Evolutionary conservation across 1,140 invertebrate species (phyloP), one percentile per base, ranked within the genome.

Genomic region (Gerris buenoi): DNA sequence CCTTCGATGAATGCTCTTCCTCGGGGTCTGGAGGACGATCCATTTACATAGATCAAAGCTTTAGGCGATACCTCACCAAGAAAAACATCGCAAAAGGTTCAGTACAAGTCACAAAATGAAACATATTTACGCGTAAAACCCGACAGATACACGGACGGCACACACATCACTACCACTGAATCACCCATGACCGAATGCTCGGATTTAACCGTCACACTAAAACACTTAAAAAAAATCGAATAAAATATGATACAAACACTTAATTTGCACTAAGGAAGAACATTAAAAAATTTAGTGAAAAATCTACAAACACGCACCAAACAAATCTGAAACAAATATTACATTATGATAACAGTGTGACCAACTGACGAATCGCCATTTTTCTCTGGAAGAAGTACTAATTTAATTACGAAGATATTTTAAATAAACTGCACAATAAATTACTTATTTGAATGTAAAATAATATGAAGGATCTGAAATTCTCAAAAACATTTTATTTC

Each of bases 251-350:
- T 18, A 46, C 33, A 46, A 46, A 46, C 33, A 46, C 18, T 18
- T 46, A 10, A 46, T 46, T 10, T 46, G 18, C 33, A 10, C 18
- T 46, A 10, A 10, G 5, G 5, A 46, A 46, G 33, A 46, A 46
- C n/a, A n/a, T n/a, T n/a, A n/a, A n/a, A n/a, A n/a, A n/a, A n/a
- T n/a, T n/a, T 56, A 56, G n/a, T 56, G 23, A 60, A 60, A 60
- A 60, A 25, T 60, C 23, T 22, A 60, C 58, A 60, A 60, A 60
- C 58, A 60, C 58, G 58, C 58, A 60, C 58, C 58, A 60, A 60
- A 60, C 58, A 60, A 60, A 60, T 60, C 3, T 60, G 10, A 60
- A 60, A 60, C 58, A 60, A 60, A 60, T 60, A 25, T 60, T 46
- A 46, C 33, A 46, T 46, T 46, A 46, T 46, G 18, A 46, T n/a